phyloP scores from a whole-genome alignment of 2,888 invertebrate genomes.

The Eucera pruinosa region DNA sequence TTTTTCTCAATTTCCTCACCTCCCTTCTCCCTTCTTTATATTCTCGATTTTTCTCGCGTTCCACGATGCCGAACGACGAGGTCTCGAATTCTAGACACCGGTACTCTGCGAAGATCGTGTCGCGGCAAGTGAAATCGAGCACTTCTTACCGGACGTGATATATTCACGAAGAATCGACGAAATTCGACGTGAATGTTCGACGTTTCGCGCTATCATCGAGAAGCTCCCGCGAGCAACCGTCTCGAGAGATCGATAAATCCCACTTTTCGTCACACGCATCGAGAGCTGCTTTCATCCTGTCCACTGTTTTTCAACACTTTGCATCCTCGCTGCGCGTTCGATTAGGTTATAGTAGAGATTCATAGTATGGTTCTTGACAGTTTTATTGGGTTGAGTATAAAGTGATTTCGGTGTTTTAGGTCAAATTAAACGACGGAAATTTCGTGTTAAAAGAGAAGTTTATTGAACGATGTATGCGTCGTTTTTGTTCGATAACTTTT shows the following conservation, averaged over 20 bases:
- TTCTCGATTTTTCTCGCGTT: constrained; percentile 5
- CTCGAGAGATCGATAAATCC: constrained; percentile 33
- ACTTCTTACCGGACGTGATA: constrained; percentile 55
- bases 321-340: no score
- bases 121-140: constrained; percentile 50
- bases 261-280: background rate
- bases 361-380: no score
- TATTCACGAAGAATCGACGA: constrained; percentile 50
- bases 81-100: constrained; percentile 37
- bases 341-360: no score
- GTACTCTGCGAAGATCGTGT: constrained; percentile 38
- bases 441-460: no score
- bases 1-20: constrained; percentile 11
- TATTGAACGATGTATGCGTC: no score
- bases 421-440: no score
- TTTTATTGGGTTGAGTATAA: no score
- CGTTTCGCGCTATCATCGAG: constrained; percentile 23
- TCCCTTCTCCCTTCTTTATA: background rate
- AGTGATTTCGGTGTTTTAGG: no score
- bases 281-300: background rate
- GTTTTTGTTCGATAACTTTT: no score
- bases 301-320: no score
- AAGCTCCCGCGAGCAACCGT: background rate
- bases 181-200: constrained; percentile 41
- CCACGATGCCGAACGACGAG: constrained; percentile 5